Evolutionary conservation across 2,113 vertebrate species (phyloP), one percentile per base, ranked within the genome.

Genomic region (Psittacula cyanocephala): DNA sequence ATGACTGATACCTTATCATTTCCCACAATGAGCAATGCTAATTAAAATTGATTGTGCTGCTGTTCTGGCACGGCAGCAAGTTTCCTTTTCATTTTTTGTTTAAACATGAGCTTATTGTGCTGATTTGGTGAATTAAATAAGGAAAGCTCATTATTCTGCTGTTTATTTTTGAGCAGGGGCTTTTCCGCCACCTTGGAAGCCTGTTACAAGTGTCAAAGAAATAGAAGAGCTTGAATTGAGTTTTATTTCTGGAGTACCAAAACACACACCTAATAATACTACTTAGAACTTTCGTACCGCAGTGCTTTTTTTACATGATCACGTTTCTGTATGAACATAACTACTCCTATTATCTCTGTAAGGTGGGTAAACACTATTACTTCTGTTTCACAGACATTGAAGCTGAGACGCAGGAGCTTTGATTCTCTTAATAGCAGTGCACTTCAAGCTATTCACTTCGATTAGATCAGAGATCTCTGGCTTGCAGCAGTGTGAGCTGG

Each of bases 1-100:
- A 94, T 98, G 96, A 98, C 98, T 98, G 98, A 98, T 98, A 98
- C 98, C 97, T 98, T 98, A 99, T 98, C 98, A 98, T 98, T 98
- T 98, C 96, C 97, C 97, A 98, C 98, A 98, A 98, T 97, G 96
- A 98, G 78, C 95, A 97, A 97, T 97, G 97, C 98, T 99, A 98
- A 99, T 99, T 98, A 98, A 98, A 98, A 98, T 97, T 97, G 97
- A 98, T 98, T 98, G 93, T 97, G 62, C 95, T 97, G 91, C 86
- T 97, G 95, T 92, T 97, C 97, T 97, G 94, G 87, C 97, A 96
- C 96, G 96, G 95, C 95, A 93, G 97, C 94, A 82, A 97, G 93
- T 95, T 96, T 78, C 85, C 92, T 91, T 96, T 96, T 95, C 95
- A 90, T 92, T 96, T 95, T 97, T 96, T 97, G 94, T 98, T 97